Base-by-base conservation (phyloP, 2,797 vertebrate genomes). In the Sebastes nivosus region DNA sequence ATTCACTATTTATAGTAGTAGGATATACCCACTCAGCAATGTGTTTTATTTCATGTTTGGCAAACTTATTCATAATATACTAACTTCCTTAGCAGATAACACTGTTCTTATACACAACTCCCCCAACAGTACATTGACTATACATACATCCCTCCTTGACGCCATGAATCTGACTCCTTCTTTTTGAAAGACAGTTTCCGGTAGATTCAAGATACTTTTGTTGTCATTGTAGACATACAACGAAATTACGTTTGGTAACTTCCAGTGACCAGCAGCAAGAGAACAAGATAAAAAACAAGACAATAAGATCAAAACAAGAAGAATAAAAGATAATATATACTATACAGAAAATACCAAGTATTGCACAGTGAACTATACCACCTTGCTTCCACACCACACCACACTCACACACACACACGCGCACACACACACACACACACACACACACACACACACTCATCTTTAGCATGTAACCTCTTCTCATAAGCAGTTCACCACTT, bases 341-440 rank as follows among this genome's bases (percentile, higher is more conserved):
- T 46, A 46, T 46, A 18, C 16, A 46, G 18, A 46, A 46, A 46
- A 42, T 42, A 42, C 13, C 14, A 16, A 16, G 38, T 42, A 42
- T 42, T 42, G 38, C 6, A 42, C 38, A 42, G 14, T 16, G 3
- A 46, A 46, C 42, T 46, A 46, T 52, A 66, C 4, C 34, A 29
- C 70, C 55, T 18, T 24, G 8, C 38, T 76, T 3, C 13, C 42
- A 1, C 1, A 1, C 11, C 9, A 27, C 11, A 36, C 36, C 36
- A 13, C 36, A 36, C 34, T 1, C 36, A 2, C 11, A 13, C 34
- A 0, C 11, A 12, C 34, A 0, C 34, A 1, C 30, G 0, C 30
- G 0, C 30, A 3, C 29, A 30, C 29, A 2, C 30, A 30, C 30
- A 2, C 52, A 16, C 22, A 0, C 7, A 4, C 34, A 12, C 11